These are phyloP conservation scores for Schizopygopsis malacanthus DNA, from an alignment of 2,797 vertebrate genomes.

Conservation along the genomic window DNA sequence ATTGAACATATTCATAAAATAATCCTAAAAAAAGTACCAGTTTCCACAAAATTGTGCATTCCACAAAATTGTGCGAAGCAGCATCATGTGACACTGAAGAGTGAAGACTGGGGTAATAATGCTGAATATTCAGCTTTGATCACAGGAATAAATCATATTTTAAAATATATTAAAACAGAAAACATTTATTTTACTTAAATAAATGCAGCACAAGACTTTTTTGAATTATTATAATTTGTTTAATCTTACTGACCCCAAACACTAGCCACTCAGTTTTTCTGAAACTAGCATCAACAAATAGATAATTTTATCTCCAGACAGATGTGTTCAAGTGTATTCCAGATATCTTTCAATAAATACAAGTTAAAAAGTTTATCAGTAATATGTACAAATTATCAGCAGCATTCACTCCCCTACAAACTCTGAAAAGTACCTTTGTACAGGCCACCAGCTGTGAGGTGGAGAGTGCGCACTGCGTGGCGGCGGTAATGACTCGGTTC, in stretches of 20 bases:
- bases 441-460: conserved; percentile 98
- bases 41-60: no score
- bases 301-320: not conserved
- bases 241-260: not conserved
- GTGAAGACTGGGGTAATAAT: no score
- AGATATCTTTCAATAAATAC: not conserved
- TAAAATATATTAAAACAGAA: not conserved
- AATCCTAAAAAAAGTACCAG: no score
- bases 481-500: conserved; percentile 97
- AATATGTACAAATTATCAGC: not conserved
- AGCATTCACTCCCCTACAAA: not conserved
- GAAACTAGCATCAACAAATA: not conserved
- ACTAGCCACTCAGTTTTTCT: not conserved
- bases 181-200: not conserved
- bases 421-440: conserved; percentile 85
- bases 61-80: no score
- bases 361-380: not conserved
- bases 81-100: no score
- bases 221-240: no score
- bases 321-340: not conserved
- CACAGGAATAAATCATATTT: not conserved
- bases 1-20: no score
- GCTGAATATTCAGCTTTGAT: not conserved
- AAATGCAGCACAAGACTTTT: not conserved
- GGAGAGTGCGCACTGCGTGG: conserved; percentile 96